Evolutionary conservation across 2,113 vertebrate genomes (phyloP), one percentile per base, ranked within the genome.

Genomic region (Arvicanthis niloticus): DNA sequence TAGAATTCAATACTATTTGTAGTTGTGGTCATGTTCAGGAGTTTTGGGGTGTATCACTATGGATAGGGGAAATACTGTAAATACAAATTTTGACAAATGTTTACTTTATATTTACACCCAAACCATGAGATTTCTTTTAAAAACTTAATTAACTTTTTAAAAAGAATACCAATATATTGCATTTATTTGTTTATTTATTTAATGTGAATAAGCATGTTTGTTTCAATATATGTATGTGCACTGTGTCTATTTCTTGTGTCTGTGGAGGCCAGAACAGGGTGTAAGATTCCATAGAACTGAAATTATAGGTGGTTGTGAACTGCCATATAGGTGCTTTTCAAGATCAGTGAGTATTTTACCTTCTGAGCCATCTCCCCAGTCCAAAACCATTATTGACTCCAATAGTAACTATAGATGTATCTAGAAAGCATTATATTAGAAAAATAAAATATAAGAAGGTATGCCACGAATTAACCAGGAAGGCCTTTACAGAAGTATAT

Each of bases 371-470:
- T 34, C 42, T 78, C 45, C 21, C 12, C 81, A 84, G 37, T 70
- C 82, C 21, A 62, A 78, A 94, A 88, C n/a, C 37, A 37, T 68
- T 85, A 58, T 82, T 87, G 96, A 89, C 24, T 92, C 51, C 37
- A 58, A n/a, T 58, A 78, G 60, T 96, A 73, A 11, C 19, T 77
- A 78, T 37, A 94, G 84, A 96, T 58, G 29, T 48, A 94, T 84
- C 67, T 67, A 96, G 45, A 75, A 75, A 97, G 88, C 0, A 68
- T 15, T 45, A 82, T 42, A 81, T 12, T 87, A 34, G 42, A 88
- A 82, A 97, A 97, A 85, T 94, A 88, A 26, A 67, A 7, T 67
- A 62, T 90, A 86, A 95, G 51, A 77, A 88, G 88, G 94, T 95
- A 19, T 75, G 89, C 16, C 42, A 0, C 19, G 70, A 91, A 96